A percentile compares a stretch with the other conserved stretches of the same genome.
These are phyloP conservation scores for Accipiter cooperii DNA, from an alignment of 2,113 vertebrate genomes.

Conservation along the genomic window DNA sequence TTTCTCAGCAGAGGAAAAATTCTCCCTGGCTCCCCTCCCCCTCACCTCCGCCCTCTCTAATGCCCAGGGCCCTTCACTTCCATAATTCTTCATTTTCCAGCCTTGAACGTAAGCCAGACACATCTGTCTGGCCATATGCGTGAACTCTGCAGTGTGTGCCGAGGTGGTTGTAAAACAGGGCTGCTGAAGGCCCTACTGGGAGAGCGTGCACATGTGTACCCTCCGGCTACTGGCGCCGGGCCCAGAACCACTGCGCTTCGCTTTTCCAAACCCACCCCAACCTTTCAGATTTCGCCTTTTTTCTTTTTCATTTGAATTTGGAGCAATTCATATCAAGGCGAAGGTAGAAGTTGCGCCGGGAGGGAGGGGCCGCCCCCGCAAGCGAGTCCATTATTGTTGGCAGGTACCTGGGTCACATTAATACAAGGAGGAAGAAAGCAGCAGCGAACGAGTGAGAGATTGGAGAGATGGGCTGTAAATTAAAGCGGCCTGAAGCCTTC, in stretches of 20 bases:
- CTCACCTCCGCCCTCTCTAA: slow-evolving; percentile 70
- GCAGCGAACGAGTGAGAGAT: slow-evolving; percentile 65
- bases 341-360: slow-evolving; percentile 67
- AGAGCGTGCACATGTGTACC: slow-evolving; percentile 82
- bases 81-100: slow-evolving; percentile 95
- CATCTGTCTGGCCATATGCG: slow-evolving; percentile 99
- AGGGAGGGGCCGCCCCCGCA: slow-evolving; percentile 66
- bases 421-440: slow-evolving; percentile 72
- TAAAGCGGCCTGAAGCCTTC: slow-evolving; percentile 68
- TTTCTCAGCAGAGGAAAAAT: slow-evolving; percentile 79
- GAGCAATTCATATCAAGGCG: slow-evolving; percentile 50
- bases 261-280: slow-evolving; percentile 78
- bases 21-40: slow-evolving; percentile 66
- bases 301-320: slow-evolving; percentile 58
- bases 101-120: slow-evolving; percentile 94
- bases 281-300: slow-evolving; percentile 72
- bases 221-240: slow-evolving; percentile 79
- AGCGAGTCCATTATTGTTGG: slow-evolving; percentile 74
- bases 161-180: slow-evolving; percentile 85
- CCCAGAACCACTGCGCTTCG: slow-evolving; percentile 79
- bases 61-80: slow-evolving; percentile 97
- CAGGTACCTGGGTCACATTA: slow-evolving; percentile 75
- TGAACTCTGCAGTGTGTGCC: slow-evolving; percentile 85
- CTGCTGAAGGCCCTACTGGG: slow-evolving; percentile 86
- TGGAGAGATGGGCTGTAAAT: slow-evolving; percentile 71